A percentile compares a stretch with the other conserved stretches of the same genome.
phyloP scores from a whole-genome alignment of 2,797 vertebrate genomes.

The Erpetoichthys calabaricus region DNA sequence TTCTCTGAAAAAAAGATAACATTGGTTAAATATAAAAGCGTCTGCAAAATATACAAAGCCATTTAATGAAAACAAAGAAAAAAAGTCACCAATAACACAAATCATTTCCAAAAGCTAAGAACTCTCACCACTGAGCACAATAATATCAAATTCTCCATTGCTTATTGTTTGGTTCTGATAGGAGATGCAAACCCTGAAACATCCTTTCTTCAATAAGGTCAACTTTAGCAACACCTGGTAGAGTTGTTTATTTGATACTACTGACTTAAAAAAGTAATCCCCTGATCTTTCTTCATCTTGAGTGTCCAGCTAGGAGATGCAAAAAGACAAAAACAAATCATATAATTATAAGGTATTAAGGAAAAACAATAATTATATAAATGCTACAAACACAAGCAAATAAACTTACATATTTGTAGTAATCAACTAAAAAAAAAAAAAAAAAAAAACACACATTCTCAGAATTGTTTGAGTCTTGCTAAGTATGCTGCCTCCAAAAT shows the following conservation, averaged over 20 bases:
- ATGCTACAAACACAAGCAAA: too few species aligned
- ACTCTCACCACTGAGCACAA: slow-evolving; percentile 87
- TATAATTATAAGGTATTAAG: too few species aligned
- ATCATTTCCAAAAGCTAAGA: neutral
- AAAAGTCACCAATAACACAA: neutral
- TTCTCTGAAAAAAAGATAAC: slow-evolving; percentile 55
- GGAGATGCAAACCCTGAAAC: slow-evolving; percentile 80
- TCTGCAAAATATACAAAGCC: neutral
- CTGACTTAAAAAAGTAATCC: slow-evolving; percentile 68
- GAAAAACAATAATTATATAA: too few species aligned
- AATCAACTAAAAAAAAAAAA: too few species aligned
- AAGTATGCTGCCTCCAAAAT: too few species aligned
- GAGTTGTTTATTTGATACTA: slow-evolving; percentile 73
- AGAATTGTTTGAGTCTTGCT: too few species aligned
- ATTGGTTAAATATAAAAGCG: neutral
- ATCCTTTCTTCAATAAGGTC: slow-evolving; percentile 74
- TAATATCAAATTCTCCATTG: slow-evolving; percentile 96
- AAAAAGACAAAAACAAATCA: slow-evolving; percentile 15
- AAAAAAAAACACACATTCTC: too few species aligned
- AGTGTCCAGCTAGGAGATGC: slow-evolving; percentile 62
- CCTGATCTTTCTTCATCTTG: slow-evolving; percentile 70
- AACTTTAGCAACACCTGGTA: slow-evolving; percentile 80
- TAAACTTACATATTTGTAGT: too few species aligned
- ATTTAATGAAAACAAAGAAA: neutral
- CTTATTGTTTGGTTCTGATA: slow-evolving; percentile 85